phyloP scores from a whole-genome alignment of 2,888 invertebrate genomes.

The Griposia aprilina region DNA sequence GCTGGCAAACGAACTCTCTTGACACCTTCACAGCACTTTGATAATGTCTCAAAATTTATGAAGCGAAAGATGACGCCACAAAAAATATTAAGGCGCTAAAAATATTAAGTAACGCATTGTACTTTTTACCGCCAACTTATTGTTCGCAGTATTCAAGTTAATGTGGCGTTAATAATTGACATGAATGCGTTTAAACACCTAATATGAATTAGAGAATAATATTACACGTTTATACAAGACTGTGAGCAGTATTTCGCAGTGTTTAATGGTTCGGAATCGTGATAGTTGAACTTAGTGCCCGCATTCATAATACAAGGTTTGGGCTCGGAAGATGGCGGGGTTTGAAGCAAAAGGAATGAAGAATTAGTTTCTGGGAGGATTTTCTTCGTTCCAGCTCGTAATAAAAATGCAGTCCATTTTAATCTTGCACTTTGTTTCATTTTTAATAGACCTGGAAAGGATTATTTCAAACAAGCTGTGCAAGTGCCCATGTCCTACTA shows the following conservation, averaged over 20 bases:
- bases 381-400: not conserved
- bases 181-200: constrained; percentile 56
- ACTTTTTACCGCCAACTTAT: constrained; percentile 53
- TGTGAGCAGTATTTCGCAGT: constrained; percentile 70
- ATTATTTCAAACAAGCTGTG: not conserved
- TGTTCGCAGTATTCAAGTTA: constrained; percentile 46
- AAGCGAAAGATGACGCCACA: constrained; percentile 55
- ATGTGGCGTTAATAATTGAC: constrained; percentile 61
- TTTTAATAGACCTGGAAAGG: not conserved
- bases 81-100: constrained; percentile 38
- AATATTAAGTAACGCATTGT: constrained; percentile 55
- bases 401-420: constrained; percentile 11
- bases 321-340: constrained; percentile 52
- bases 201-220: constrained; percentile 53
- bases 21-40: constrained; percentile 41
- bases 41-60: constrained; percentile 51
- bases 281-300: constrained; percentile 80
- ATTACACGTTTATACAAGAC: constrained; percentile 46
- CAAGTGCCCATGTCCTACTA: not conserved
- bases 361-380: not conserved
- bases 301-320: constrained; percentile 70
- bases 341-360: constrained; percentile 18
- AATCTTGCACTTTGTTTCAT: not conserved
- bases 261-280: constrained; percentile 81
- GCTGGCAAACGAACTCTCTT: constrained; percentile 21